Base-by-base conservation (phyloP, 2,888 invertebrate genomes). In the Bugula neritina region DNA sequence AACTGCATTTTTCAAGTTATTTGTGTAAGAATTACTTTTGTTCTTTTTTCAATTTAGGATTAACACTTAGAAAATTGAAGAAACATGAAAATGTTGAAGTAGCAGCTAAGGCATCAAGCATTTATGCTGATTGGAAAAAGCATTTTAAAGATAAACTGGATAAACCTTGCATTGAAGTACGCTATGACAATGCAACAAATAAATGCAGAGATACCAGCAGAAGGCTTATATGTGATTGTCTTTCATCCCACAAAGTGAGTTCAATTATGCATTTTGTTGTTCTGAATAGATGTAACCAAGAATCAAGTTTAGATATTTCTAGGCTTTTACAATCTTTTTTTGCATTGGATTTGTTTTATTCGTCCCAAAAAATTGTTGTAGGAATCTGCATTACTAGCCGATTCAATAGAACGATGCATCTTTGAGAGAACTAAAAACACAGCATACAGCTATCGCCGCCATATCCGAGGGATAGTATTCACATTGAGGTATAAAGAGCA, bases 81-180 rank as follows among this genome's bases (percentile, higher is more conserved):
- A 77, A 76, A 34, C 77, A 80, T 75, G 75, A 77, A 72, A 78
- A 81, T 73, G 72, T 74, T 69, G 77, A 78, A 17, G 77, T 81
- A 5, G 73, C 76, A 31, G 76, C 74, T 58, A 76, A 76, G 54
- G 80, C 81, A 0, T 76, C 74, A 27, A 71, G 54, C 54, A 77
- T 81, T 10, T 79, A 79, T 72, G 74, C 75, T 0, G 78, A 78
- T 71, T 81, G 81, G 81, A 78, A 74, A 43, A 75, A 72, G 1
- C 78, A 78, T 72, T 80, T 78, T 75, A 74, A 78, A 25, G 77
- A 78, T 23, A 75, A 77, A 31, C 71, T 72, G 25, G 76, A 80
- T 31, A 74, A 77, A 43, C 79, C 80, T 13, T 76, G 76, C 74
- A 80, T 81, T 63, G 81, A 81, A 72, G 81, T 81, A 27, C 77